Base-by-base conservation (phyloP, 2,888 invertebrate genomes). In the Caenorhabditis panamensis region DNA sequence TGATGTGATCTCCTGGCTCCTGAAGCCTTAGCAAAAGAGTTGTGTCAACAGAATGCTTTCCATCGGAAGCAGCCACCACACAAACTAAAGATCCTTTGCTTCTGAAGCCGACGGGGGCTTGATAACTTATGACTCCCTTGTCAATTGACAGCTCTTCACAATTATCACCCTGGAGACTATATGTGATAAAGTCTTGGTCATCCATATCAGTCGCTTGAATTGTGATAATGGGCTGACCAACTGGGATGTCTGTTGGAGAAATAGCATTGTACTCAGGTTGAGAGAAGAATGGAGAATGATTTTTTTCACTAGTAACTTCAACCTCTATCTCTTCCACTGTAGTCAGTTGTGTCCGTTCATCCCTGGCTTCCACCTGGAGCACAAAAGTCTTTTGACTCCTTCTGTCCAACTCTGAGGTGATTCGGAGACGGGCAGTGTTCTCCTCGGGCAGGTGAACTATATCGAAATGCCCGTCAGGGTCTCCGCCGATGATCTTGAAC, bases 121-220 rank as follows among this genome's bases (percentile, higher is more conserved):
- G 47, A 44, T 73, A 83, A 13, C 31, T 31, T 4, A 31, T 31
- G 9, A 31, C 31, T 31, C 31, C 31, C 31, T 31, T 31, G 41
- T 82, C 82, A 37, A 84, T 82, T 6, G 31, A 20, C n/a, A 84
- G 61, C 22, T 69, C 59, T 8, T 73, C 71, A 66, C 84, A 84
- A 16, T 63, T 54, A 6, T 75, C 72, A 13, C 82, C 83, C 56
- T 72, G 69, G 31, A 85, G 41, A 0, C 66, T 54, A 54, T 72
- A 85, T 20, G 53, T 28, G 0, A 85, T 13, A 0, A 24, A 28
- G 22, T 81, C 81, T n/a, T n/a, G n/a, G 0, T 62, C 16, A 64
- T 86, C 84, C 0, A n/a, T 41, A 56, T 85, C 87, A 3, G 49
- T 56, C 5, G 84, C 85, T 11, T 68, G 36, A 31, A 86, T 76